Evolutionary conservation across 2,888 invertebrate species (phyloP), one percentile per base, ranked within the genome.

Genomic region (Eupithecia insigniata): DNA sequence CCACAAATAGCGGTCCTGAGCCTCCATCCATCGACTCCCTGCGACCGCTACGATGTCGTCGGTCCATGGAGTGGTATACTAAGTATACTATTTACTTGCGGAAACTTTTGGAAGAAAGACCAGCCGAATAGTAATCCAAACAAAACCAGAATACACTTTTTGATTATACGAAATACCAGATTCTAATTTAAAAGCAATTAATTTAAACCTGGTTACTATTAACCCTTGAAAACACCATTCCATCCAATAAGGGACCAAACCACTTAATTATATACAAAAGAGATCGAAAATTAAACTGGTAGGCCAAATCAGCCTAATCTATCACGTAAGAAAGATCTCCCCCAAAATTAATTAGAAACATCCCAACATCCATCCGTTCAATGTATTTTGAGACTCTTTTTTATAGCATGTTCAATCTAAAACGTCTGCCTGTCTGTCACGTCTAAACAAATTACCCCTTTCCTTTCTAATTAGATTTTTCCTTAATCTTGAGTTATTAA

Each of bases 381-480:
- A 61, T 36, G n/a, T 71, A 51, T 67, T 51, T 55, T 26, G n/a
- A 51, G 8, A 22, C 30, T 39, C 18, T 26, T 36, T n/a, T 55
- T 28, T 28, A 43, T 12, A 67, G 22, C 28, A n/a, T 39, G 32
- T 51, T 66, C 46, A 28, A 51, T 61, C 51, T n/a, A 4, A 51
- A 66, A 72, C 61, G 34, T 62, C 64, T 64, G 26, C 12, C 62
- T 60, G 34, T 71, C 65, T 60, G 61, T 72, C 71, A 51, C 69
- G 14, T 66, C 26, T 51, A 67, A 66, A 66, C 65, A 46, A 72
- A 66, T 66, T 30, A 66, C 43, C 67, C 46, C 32, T 36, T 62
- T 51, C 28, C 34, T 30, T 64, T 32, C 1, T 34, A 61, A 39
- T 28, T 70, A 34, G 69, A 36, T 26, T 69, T 69, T 61, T 62